Percentiles rank a stretch among this genome's conserved stretches.
These are phyloP conservation scores for Cyanoramphus novaezelandiae DNA, from an alignment of 2,113 vertebrate genomes.

Conservation along the genomic window DNA sequence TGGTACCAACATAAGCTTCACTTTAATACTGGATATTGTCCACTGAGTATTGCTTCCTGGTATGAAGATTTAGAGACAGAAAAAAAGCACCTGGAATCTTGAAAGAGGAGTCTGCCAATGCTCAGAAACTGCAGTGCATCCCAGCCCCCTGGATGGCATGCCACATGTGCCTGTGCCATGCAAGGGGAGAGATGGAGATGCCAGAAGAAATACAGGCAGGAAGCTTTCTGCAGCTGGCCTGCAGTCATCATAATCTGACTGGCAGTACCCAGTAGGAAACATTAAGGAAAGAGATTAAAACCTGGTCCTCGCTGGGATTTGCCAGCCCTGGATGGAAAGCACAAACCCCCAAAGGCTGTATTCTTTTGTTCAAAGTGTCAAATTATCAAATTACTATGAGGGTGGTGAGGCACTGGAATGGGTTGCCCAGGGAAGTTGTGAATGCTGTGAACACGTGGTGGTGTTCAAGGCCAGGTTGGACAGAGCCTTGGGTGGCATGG, in stretches of 20 bases:
- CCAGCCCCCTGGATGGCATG: neutral
- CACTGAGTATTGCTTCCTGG: neutral
- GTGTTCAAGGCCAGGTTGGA: too few relatives aligned
- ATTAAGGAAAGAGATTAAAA: neutral
- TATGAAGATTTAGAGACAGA: neutral
- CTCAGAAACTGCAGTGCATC: neutral
- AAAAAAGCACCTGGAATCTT: neutral
- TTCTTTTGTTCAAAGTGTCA: neutral
- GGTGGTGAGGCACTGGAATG: too few relatives aligned
- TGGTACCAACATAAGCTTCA: neutral
- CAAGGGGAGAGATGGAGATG: neutral
- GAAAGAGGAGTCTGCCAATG: neutral
- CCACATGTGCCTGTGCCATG: accelerated
- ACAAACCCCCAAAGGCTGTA: accelerated
- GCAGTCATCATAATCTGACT: neutral
- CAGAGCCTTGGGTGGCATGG: too few relatives aligned
- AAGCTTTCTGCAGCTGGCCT: neutral
- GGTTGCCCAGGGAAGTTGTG: too few relatives aligned
- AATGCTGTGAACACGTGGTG: too few relatives aligned
- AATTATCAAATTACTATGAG: too few relatives aligned
- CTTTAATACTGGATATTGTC: neutral
- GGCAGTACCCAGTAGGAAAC: neutral
- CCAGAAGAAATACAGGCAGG: neutral
- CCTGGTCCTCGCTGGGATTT: neutral
- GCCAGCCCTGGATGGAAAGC: neutral